phyloP scores from a whole-genome alignment of 2,113 vertebrate genomes.

The Siphamia tubifer region DNA sequence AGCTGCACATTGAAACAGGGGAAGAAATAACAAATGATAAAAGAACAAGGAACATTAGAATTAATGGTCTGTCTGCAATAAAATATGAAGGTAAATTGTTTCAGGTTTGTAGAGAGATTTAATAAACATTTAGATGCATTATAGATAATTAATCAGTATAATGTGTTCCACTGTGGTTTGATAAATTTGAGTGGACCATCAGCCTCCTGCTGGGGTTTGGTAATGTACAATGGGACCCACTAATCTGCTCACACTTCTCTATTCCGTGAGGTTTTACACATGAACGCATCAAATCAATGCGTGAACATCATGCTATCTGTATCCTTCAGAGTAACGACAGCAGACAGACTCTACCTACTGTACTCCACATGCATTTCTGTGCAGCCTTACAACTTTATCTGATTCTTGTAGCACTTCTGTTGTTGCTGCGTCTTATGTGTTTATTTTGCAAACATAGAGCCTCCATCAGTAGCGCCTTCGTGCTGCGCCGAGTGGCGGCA shows the following conservation, averaged over 20 bases:
- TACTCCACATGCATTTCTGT: background rate
- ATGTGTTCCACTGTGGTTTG: background rate
- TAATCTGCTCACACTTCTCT: background rate
- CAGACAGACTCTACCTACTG: too few species aligned
- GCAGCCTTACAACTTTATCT: background rate
- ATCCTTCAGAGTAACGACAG: background rate
- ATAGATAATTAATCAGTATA: background rate
- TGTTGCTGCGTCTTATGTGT: background rate
- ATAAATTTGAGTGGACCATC: background rate
- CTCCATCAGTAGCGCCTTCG: background rate
- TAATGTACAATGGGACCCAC: background rate
- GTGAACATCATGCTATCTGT: background rate
- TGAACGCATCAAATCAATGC: background rate
- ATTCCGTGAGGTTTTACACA: background rate
- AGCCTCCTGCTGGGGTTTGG: background rate
- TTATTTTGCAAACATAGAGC: slow-evolving; percentile 5
- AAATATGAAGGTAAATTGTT: background rate
- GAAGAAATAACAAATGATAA: too few species aligned
- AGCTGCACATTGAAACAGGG: too few species aligned
- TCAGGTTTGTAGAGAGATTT: background rate
- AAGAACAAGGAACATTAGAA: too few species aligned
- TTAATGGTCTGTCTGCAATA: too few species aligned
- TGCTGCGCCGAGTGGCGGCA: background rate
- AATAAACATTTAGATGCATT: background rate
- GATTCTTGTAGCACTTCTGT: background rate